These are phyloP conservation scores for Arvicanthis niloticus DNA, from an alignment of 2,113 vertebrate species.

Conservation along the genomic window DNA sequence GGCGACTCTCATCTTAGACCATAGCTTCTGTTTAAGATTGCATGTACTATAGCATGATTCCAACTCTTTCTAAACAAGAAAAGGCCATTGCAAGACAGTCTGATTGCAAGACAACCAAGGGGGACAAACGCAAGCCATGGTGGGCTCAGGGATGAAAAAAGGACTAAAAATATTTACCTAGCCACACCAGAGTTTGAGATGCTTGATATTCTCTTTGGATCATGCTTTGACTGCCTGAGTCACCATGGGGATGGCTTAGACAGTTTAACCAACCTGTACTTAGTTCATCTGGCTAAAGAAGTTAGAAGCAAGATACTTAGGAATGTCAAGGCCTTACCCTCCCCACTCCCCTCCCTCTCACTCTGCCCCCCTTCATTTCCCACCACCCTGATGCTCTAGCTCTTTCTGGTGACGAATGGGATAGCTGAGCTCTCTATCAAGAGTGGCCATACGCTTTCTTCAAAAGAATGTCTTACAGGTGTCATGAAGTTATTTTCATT, in stretches of 20 bases:
- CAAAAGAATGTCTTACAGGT: neutral
- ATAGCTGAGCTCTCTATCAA: neutral
- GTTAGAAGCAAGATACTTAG: neutral
- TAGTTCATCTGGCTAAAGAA: neutral
- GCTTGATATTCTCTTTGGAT: neutral
- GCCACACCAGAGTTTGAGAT: neutral
- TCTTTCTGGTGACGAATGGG: neutral
- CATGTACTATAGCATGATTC: neutral
- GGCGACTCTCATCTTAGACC: neutral
- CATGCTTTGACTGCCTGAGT: neutral
- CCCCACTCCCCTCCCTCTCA: neutral
- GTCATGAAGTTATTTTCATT: neutral
- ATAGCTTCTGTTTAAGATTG: neutral
- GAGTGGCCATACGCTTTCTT: neutral
- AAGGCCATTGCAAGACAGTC: neutral
- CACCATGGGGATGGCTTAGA: neutral
- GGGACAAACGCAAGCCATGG: neutral
- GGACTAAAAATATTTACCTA: constrained; percentile 17
- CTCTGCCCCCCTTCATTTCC: neutral
- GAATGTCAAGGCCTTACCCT: neutral
- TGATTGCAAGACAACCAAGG: neutral
- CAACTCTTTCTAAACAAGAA: neutral
- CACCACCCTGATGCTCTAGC: neutral
- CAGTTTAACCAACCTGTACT: neutral
- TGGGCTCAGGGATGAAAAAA: neutral